These are phyloP conservation scores for Montipora foliosa DNA, from an alignment of 64 coral and sea anemone genomes.

Conservation along the genomic window DNA sequence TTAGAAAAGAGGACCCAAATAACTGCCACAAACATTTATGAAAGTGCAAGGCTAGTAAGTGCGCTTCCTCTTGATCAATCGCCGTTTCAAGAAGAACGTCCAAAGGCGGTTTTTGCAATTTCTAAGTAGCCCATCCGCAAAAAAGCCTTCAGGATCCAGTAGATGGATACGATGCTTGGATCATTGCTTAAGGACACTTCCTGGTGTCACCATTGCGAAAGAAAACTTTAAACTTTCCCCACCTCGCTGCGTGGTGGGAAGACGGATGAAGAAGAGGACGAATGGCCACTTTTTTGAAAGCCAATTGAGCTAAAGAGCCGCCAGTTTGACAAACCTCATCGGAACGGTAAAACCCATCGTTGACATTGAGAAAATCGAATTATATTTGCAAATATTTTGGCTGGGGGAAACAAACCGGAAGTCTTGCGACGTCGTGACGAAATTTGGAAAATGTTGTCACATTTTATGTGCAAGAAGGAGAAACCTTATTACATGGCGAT, in stretches of 20 bases:
- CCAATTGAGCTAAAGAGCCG: slow-evolving; percentile 45
- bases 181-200: too few relatives aligned
- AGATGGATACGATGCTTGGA: too few relatives aligned
- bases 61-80: neutral
- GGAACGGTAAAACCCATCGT: slow-evolving; percentile 73
- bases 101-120: slow-evolving; percentile 56
- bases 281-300: too few relatives aligned
- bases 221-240: too few relatives aligned
- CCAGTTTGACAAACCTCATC: slow-evolving; percentile 45
- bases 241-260: too few relatives aligned
- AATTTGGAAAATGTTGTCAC: slow-evolving; percentile 58
- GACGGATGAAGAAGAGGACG: too few relatives aligned
- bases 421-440: slow-evolving; percentile 43
- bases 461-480: slow-evolving; percentile 32
- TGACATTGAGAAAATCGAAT: neutral
- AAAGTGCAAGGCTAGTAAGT: slow-evolving; percentile 51
- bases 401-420: slow-evolving; percentile 55
- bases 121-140: slow-evolving; percentile 1
- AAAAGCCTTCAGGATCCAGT: neutral
- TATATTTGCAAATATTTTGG: slow-evolving; percentile 49
- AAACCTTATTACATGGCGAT: slow-evolving; percentile 54
- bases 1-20: slow-evolving; percentile 64
- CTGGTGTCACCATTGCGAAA: too few relatives aligned
- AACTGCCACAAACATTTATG: slow-evolving; percentile 42
- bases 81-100: slow-evolving; percentile 49